phyloP scores from a whole-genome alignment of 2,113 vertebrate genomes.

The Hassar affinis region DNA sequence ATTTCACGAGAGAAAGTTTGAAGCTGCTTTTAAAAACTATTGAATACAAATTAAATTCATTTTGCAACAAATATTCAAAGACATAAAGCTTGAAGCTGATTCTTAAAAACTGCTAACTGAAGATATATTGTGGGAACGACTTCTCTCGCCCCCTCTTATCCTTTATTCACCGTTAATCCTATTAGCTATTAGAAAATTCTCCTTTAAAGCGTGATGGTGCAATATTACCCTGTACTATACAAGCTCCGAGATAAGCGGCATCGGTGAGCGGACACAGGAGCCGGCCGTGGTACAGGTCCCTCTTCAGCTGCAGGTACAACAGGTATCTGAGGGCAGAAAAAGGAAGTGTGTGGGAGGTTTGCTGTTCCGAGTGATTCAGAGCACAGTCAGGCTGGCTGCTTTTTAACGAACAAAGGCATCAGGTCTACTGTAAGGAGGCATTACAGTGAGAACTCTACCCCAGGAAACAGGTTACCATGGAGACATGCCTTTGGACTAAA shows the following conservation, averaged over 20 bases:
- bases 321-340: conserved; percentile 81
- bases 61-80: not conserved
- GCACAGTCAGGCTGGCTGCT: not conserved
- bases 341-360: not conserved
- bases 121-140: not conserved
- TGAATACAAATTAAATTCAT: no score
- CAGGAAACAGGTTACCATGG: conserved; percentile 44
- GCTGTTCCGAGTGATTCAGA: not conserved
- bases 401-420: conserved; percentile 2
- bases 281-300: conserved; percentile 96
- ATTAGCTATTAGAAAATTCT: not conserved
- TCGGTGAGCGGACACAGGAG: conserved; percentile 93
- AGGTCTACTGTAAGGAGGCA: conserved; percentile 14
- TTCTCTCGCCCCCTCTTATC: not conserved
- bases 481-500: conserved; percentile 19
- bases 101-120: not conserved
- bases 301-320: conserved; percentile 93
- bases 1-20: not conserved
- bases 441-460: conserved; percentile 45
- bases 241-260: conserved; percentile 92
- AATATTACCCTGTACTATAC: conserved; percentile 86
- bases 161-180: not conserved
- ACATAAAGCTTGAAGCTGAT: not conserved
- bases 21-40: no score
- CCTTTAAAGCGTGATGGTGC: not conserved